Percentiles rank a stretch among this genome's conserved stretches.
Conservation (phyloP, 2,797 vertebrate genomes). For the Enteromius trimaculatus region DNA sequence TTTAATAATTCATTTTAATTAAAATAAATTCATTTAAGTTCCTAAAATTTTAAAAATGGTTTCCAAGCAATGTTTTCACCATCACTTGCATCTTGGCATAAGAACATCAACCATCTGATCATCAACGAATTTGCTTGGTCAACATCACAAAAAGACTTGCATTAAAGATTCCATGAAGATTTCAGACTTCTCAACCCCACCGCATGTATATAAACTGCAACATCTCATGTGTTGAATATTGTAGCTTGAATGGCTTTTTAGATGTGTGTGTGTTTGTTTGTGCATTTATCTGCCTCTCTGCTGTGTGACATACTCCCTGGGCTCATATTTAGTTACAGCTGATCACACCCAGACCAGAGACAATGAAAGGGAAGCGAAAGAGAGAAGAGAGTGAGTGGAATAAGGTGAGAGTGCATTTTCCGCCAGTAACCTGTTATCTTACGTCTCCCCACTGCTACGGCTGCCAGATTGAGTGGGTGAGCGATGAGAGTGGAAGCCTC, state of each 20-base stretch:
- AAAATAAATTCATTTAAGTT: background rate
- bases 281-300: constrained; percentile 11
- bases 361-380: constrained; percentile 8
- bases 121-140: background rate
- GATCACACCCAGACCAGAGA: constrained; percentile 28
- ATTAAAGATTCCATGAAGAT: background rate
- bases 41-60: background rate
- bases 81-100: background rate
- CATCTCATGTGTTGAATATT: background rate
- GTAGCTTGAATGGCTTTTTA: background rate
- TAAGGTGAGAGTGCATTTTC: constrained; percentile 23
- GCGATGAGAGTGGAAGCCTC: constrained; percentile 25
- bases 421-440: constrained; percentile 36
- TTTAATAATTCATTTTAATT: background rate
- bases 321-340: constrained; percentile 42
- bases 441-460: constrained; percentile 8
- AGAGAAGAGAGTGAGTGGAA: constrained; percentile 15
- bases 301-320: constrained; percentile 21
- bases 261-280: background rate
- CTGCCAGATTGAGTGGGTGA: constrained; percentile 30
- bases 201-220: background rate
- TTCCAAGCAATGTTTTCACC: background rate
- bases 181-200: background rate
- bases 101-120: background rate
- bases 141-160: background rate